Evolutionary conservation across 1,140 invertebrate species (phyloP), one percentile per base, ranked within the genome.

Genomic region (Scaptomyza graminum): DNA sequence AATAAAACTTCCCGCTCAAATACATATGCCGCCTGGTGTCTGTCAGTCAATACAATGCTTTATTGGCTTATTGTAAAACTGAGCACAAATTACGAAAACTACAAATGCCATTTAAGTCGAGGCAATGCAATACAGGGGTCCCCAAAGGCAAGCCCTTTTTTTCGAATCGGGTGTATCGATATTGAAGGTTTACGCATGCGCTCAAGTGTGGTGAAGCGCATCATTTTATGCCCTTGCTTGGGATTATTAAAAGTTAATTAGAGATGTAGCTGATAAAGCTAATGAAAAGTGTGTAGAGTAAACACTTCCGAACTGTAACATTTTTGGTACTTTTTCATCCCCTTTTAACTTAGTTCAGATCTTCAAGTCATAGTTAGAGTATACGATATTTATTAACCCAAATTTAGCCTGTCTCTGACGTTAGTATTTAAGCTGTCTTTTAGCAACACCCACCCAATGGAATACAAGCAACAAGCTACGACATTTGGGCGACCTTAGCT

Each of bases 171-270:
- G 13, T 47, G 31, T n/a, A 64, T 69, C 66, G 49, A 65, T 62
- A 52, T 79, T 83, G 65, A 83, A 82, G 79, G 82, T 68, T 84
- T 74, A 71, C 59, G 46, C 54, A 71, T 54, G 68, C 81, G 81
- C 57, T 77, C 64, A 51, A 77, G 81, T 81, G 81, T 56, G 74
- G 65, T 63, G 82, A 84, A 51, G 81, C 81, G 77, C 74, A 84
- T 73, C 79, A 15, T n/a, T 56, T 15, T 15, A 52, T 64, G 68
- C 67, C 60, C 61, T 70, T 70, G 51, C 37, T 34, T 12, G 25
- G 16, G 22, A 13, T 2, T 13, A 44, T 52, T 12, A 59, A 18
- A 18, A 59, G 28, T 13, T 49, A 22, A 11, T 37, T 16, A 28
- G 4, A 1, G 13, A 12, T 22, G 15, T 12, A 22, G 5, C 16